phyloP scores from a whole-genome alignment of 2,113 vertebrate genomes.

The Dicaeum eximium region DNA sequence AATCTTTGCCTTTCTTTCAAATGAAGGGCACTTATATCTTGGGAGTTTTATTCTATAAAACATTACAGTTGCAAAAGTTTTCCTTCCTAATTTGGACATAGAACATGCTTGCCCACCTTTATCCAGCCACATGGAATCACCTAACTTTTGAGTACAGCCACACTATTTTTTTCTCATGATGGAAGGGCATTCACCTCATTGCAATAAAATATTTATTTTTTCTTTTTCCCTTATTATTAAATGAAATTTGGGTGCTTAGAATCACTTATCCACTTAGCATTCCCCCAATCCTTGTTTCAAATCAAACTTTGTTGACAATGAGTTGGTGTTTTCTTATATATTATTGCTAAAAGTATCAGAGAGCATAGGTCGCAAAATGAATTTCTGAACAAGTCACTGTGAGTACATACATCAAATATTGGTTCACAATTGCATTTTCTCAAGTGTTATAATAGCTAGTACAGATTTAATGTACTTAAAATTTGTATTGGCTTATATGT shows the following conservation, averaged over 20 bases:
- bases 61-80: background rate
- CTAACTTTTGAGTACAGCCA: background rate
- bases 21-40: background rate
- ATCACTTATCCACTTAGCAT: background rate
- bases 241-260: background rate
- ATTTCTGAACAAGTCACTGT: background rate
- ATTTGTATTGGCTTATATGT: background rate
- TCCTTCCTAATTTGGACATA: background rate
- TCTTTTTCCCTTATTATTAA: background rate
- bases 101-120: background rate
- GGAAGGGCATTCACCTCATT: accelerated
- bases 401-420: background rate
- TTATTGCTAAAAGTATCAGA: background rate
- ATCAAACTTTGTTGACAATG: background rate
- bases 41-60: background rate
- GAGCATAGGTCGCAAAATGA: background rate
- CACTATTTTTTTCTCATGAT: background rate
- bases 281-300: background rate
- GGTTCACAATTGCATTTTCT: background rate
- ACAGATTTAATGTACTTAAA: background rate
- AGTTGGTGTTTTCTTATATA: background rate
- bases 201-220: background rate
- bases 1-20: background rate
- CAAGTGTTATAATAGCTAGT: background rate
- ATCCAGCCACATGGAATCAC: background rate